Conservation (phyloP, 2,113 vertebrate species). For the Campylomormyrus numenius region DNA sequence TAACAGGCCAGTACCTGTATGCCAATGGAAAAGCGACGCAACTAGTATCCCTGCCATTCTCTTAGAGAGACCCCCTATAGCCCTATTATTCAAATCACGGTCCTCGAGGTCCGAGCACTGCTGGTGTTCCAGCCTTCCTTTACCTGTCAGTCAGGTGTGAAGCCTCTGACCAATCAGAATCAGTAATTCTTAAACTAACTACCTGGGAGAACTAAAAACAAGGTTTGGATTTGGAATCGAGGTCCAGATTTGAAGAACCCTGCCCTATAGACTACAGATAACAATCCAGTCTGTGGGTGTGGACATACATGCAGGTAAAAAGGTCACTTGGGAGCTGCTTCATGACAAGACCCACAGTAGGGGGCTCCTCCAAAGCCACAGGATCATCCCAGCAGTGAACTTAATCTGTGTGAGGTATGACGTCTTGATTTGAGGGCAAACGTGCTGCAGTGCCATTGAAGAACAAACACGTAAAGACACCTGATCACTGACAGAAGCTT, state of each 20-base stretch:
- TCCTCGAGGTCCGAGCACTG: too few relatives aligned
- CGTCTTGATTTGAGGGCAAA: not conserved
- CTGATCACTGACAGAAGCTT: not conserved
- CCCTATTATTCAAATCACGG: too few relatives aligned
- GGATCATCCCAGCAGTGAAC: not conserved
- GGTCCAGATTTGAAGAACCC: too few relatives aligned
- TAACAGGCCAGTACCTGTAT: not conserved
- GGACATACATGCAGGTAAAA: not conserved
- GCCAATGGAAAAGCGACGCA: not conserved
- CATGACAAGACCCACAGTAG: not conserved
- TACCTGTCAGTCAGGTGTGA: too few relatives aligned
- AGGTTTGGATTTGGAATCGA: too few relatives aligned
- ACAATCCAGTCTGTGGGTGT: not conserved
- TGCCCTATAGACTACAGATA: not conserved
- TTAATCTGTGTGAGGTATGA: not conserved
- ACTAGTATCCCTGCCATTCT: not conserved
- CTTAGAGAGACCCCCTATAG: not conserved
- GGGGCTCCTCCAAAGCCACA: not conserved
- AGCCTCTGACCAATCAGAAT: too few relatives aligned
- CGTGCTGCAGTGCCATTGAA: not conserved
- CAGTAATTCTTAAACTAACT: too few relatives aligned
- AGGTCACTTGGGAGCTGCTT: not conserved
- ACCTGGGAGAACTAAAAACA: too few relatives aligned
- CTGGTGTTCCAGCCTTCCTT: too few relatives aligned
- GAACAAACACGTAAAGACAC: not conserved